Evolutionary conservation across 1,140 invertebrate genomes (phyloP), one percentile per base, ranked within the genome.

Genomic region (Eubasilissa regina): DNA sequence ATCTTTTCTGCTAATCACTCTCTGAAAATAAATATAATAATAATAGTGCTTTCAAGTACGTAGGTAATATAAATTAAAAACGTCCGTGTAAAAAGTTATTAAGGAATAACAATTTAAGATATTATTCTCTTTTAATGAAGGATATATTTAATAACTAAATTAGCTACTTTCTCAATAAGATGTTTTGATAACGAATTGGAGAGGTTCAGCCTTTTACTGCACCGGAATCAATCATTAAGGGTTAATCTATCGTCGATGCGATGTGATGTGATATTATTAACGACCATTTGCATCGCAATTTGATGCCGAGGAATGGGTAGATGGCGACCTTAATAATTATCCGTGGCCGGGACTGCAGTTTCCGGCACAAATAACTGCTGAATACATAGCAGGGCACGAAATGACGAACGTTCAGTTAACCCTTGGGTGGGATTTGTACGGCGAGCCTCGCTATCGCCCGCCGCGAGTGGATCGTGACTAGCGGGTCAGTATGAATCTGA

Each of bases 271-370:
- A 53, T 35, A 73, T 73, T 55, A 73, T 73, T 17, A 35, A 3
- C 25, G 21, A 11, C 51, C 51, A 74, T 74, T 74, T 74, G 51
- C 70, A 74, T 74, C 11, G 44, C 35, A 19, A 55, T 74, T 47
- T 21, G 25, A 56, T 74, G 56, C 44, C 70, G 19, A 55, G 35
- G 70, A 56, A 11, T 21, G 51, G 70, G 70, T 51, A 55, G 48
- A 58, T 56, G 56, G 51, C 70, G 44, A 58, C 53, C 51, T 74
- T 51, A 56, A 74, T 56, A 44, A 53, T 35, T 35, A 21, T 3
- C 19, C 56, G 56, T 3, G 9, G 25, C 70, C 70, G 43, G 70
- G 15, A 21, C 45, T 10, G 66, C 66, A 47, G 66, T 70, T 66
- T 70, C 66, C 66, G 66, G 45, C 6, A 25, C 53, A 58, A 58